Evolutionary conservation across 2,113 vertebrate genomes (phyloP).

Genomic region (Haemorhous mexicanus): DNA sequence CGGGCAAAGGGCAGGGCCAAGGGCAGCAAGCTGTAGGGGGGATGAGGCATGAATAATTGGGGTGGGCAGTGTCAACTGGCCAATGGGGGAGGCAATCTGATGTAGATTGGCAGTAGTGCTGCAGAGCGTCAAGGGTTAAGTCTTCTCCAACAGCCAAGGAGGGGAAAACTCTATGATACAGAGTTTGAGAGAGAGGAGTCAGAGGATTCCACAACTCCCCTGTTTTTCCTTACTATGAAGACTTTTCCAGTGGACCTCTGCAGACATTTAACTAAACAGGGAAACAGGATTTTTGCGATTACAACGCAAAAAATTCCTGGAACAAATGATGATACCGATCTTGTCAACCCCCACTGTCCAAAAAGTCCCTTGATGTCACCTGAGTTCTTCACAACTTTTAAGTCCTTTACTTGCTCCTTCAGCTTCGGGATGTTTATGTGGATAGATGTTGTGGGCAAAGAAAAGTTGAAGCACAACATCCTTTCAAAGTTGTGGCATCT

Average conservation of each 20-base stretch:
- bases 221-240: too few species aligned
- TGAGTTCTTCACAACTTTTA: neutral
- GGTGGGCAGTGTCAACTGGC: too few species aligned
- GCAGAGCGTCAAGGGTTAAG: too few species aligned
- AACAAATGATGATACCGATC: neutral
- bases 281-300: neutral
- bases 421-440: neutral
- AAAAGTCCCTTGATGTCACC: neutral
- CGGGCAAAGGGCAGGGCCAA: too few species aligned
- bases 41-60: too few species aligned
- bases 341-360: neutral
- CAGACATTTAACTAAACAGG: neutral
- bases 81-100: too few species aligned
- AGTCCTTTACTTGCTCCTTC: neutral
- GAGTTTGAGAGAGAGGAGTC: too few species aligned
- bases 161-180: too few species aligned
- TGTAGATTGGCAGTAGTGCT: too few species aligned
- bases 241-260: neutral
- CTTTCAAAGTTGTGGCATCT: neutral
- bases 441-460: neutral
- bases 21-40: too few species aligned
- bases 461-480: neutral
- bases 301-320: neutral
- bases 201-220: too few species aligned
- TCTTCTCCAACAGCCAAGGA: too few species aligned